Evolutionary conservation across 2,113 vertebrate genomes (phyloP).

Genomic region (Copsychus sechellarum): DNA sequence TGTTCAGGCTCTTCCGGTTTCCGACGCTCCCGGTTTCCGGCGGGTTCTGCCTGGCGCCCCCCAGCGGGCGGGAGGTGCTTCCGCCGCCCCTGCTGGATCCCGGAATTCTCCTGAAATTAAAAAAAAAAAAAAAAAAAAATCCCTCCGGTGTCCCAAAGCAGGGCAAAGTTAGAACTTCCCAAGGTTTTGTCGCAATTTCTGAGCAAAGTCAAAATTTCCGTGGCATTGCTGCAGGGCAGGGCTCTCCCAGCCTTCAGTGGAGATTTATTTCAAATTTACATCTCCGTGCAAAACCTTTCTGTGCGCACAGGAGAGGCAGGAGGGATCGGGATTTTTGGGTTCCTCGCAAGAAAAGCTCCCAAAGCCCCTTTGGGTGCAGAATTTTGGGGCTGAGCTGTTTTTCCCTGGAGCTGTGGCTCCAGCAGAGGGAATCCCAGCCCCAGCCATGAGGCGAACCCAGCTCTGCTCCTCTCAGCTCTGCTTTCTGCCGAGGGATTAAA

Average conservation of each 20-base stretch:
- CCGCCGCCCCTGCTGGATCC: fast-evolving
- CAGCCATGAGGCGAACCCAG: no score
- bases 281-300: fast-evolving
- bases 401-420: not conserved
- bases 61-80: not conserved
- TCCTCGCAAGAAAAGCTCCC: not conserved
- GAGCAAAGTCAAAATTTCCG: not conserved
- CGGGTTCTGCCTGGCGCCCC: not conserved
- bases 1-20: not conserved
- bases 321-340: not conserved
- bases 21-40: not conserved
- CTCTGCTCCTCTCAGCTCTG: no score
- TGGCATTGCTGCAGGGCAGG: no score
- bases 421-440: not conserved
- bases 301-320: no score
- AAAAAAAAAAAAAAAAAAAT: not conserved
- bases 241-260: no score
- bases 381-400: not conserved
- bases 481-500: no score
- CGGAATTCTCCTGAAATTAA: not conserved
- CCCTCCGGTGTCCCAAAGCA: fast-evolving
- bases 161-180: no score
- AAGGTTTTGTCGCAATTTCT: not conserved
- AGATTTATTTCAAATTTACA: no score
- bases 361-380: not conserved